phyloP scores from a whole-genome alignment of 2,888 invertebrate genomes.

The Amitus sp. region DNA sequence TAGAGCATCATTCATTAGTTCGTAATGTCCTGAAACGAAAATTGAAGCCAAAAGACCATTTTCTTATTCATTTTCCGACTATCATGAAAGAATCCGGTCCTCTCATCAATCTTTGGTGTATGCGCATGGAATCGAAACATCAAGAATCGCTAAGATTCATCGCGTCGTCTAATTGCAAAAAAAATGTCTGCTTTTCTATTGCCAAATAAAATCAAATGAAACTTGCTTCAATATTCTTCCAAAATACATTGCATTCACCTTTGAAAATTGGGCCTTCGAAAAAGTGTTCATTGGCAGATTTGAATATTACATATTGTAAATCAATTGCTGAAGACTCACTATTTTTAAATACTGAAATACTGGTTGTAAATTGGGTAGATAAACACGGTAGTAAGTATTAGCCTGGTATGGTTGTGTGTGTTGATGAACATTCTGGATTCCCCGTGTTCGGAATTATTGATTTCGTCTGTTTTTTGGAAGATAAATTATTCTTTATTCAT shows the following conservation, averaged over 20 bases:
- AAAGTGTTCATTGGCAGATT: background rate
- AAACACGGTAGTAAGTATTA: slow-evolving; percentile 1
- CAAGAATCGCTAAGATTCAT: slow-evolving; percentile 4
- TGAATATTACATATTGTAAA: slow-evolving; percentile 1
- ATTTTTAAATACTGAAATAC: background rate
- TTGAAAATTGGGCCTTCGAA: slow-evolving; percentile 1
- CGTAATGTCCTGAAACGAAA: slow-evolving; percentile 13
- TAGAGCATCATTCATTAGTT: slow-evolving; percentile 22
- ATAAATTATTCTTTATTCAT: slow-evolving; percentile 1
- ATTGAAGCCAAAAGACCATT: slow-evolving; percentile 22
- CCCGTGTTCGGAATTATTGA: background rate
- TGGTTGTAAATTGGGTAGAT: background rate
- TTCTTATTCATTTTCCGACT: slow-evolving; percentile 12
- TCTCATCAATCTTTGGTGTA: slow-evolving; percentile 21
- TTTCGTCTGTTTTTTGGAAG: slow-evolving; percentile 1
- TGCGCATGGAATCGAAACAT: slow-evolving; percentile 26
- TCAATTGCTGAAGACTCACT: background rate
- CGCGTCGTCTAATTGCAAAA: background rate
- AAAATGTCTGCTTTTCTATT: background rate
- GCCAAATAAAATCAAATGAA: background rate
- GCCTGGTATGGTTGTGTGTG: background rate
- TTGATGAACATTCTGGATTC: background rate
- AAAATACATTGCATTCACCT: slow-evolving; percentile 1
- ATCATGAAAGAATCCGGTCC: slow-evolving; percentile 17
- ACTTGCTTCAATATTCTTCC: background rate